phyloP scores from a whole-genome alignment of 2,888 invertebrate genomes.

The Tetranychus piercei region DNA sequence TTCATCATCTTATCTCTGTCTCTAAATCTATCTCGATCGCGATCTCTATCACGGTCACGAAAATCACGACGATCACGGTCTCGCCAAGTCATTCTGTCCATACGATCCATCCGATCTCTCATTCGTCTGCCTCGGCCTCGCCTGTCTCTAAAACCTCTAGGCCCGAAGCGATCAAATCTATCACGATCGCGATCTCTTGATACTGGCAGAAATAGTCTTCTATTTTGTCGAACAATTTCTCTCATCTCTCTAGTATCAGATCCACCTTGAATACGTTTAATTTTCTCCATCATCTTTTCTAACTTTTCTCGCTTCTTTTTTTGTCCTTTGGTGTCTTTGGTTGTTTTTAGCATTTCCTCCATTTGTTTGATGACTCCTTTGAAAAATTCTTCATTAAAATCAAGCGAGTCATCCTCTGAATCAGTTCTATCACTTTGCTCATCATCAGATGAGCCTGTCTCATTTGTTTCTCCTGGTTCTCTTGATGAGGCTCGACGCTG shows the following conservation, averaged over 20 bases:
- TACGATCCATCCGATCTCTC: background rate
- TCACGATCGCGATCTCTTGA: constrained; percentile 8
- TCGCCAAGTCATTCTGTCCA: constrained; percentile 1
- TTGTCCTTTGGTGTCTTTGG: constrained; percentile 9
- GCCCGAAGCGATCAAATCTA: background rate
- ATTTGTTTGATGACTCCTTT: constrained; percentile 16
- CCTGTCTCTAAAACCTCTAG: background rate
- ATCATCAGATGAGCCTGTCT: constrained; percentile 3
- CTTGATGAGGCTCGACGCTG: background rate
- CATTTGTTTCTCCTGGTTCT: background rate
- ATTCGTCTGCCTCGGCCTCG: background rate
- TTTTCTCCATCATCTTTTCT: constrained; percentile 11
- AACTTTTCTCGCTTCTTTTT: background rate
- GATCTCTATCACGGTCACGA: constrained; percentile 10
- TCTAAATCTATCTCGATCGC: constrained; percentile 4
- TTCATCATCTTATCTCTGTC: constrained; percentile 12
- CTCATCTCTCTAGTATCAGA: constrained; percentile 7
- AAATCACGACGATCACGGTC: background rate
- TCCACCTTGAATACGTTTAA: constrained; percentile 1
- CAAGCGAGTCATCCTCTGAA: constrained; percentile 1
- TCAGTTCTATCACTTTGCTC: constrained; percentile 6
- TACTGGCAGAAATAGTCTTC: background rate
- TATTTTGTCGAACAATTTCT: constrained; percentile 2
- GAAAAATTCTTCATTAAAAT: constrained; percentile 9
- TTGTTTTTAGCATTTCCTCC: constrained; percentile 16